Conservation (phyloP, 2,797 vertebrate genomes). For the Mycteria americana region DNA sequence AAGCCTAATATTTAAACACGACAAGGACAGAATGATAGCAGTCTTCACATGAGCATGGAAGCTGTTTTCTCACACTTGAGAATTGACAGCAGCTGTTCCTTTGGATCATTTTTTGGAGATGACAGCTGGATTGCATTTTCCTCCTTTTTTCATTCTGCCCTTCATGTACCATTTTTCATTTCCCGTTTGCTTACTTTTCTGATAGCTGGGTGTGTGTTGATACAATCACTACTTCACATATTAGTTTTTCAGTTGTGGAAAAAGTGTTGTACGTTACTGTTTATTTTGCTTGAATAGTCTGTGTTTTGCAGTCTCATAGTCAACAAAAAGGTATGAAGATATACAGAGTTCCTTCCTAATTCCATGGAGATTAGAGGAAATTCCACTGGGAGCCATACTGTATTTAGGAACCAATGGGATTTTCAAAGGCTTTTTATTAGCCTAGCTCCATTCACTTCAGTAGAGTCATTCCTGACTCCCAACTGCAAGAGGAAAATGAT, state of each 20-base stretch:
- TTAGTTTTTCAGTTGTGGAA: background rate
- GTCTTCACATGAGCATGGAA: background rate
- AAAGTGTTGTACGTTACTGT: background rate
- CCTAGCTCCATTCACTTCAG: background rate
- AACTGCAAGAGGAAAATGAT: background rate
- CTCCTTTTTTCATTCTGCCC: background rate
- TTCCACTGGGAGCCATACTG: background rate
- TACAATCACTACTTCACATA: background rate
- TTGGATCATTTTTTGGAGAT: background rate
- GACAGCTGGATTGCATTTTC: background rate
- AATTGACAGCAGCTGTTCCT: background rate
- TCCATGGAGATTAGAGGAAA: background rate
- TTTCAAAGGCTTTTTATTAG: background rate
- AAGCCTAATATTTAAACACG: constrained; percentile 4
- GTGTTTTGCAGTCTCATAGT: background rate
- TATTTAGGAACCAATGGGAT: background rate
- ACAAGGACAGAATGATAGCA: background rate
- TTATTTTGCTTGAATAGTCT: background rate
- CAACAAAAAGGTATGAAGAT: background rate
- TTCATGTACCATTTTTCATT: background rate
- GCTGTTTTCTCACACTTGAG: background rate
- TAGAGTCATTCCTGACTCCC: background rate
- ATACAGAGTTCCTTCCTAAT: background rate
- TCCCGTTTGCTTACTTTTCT: constrained; percentile 3
- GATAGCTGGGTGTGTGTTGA: background rate